These are phyloP conservation scores for Actenoides lindsayi DNA, from an alignment of 2,113 vertebrate genomes.

Conservation along the genomic window DNA sequence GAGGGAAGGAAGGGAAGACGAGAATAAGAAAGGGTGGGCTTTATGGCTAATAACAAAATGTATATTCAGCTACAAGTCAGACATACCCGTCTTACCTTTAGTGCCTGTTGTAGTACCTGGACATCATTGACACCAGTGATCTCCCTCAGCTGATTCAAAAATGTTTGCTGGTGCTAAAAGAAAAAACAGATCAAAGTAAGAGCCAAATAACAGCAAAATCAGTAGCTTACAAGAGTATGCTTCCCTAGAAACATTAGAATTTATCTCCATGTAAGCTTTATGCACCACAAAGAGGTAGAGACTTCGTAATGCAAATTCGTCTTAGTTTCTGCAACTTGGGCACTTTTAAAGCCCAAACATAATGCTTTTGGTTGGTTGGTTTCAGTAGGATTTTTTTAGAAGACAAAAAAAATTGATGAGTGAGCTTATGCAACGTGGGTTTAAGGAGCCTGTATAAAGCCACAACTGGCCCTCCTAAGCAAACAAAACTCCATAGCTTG, in stretches of 20 bases:
- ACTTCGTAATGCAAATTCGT: background rate
- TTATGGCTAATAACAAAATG: background rate
- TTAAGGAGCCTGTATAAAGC: background rate
- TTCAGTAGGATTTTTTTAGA: background rate
- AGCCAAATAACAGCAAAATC: background rate
- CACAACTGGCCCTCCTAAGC: background rate
- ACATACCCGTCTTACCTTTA: constrained; percentile 84
- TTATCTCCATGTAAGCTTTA: background rate
- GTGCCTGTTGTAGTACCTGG: constrained; percentile 94
- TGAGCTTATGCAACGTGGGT: background rate
- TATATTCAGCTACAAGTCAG: background rate
- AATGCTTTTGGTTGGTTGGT: background rate
- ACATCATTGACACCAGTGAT: constrained; percentile 96
- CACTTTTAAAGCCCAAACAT: background rate
- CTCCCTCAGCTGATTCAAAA: constrained; percentile 97
- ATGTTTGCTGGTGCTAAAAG: constrained; percentile 92
- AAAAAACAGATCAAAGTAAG: background rate
- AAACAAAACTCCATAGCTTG: background rate
- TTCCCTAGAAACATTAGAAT: background rate
- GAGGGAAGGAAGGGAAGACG: background rate
- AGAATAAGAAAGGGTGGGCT: background rate
- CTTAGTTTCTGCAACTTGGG: background rate
- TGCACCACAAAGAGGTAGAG: background rate
- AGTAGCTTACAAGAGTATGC: background rate
- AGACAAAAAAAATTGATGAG: background rate